Percentiles rank a stretch among this genome's conserved stretches.
phyloP scores from a whole-genome alignment of 2,113 vertebrate genomes.

The Cephalopterus ornatus region DNA sequence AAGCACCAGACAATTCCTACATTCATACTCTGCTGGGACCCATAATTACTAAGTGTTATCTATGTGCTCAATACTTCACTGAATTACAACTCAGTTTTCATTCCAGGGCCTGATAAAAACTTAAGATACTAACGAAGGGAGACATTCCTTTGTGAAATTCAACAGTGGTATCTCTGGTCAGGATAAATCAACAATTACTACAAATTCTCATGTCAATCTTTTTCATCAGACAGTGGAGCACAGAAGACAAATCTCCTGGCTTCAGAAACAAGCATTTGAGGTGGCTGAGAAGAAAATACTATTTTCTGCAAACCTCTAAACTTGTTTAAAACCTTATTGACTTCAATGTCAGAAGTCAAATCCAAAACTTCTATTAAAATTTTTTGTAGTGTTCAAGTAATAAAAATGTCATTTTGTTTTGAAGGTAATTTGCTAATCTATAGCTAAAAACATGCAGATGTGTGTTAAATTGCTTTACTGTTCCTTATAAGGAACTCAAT shows the following conservation, averaged over 20 bases:
- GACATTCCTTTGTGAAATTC: not conserved
- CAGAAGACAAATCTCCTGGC: not conserved
- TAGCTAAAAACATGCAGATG: not conserved
- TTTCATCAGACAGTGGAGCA: not conserved
- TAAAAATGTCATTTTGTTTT: not conserved
- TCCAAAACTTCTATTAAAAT: not conserved
- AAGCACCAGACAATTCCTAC: not conserved
- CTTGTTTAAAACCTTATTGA: not conserved
- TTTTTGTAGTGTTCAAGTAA: not conserved
- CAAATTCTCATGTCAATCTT: not conserved
- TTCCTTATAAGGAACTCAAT: not conserved
- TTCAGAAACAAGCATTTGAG: not conserved
- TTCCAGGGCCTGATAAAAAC: not conserved
- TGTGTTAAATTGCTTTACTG: not conserved
- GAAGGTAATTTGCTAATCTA: not conserved
- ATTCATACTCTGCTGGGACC: not conserved
- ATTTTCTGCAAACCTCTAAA: not conserved
- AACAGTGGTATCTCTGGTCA: not conserved
- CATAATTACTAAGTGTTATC: not conserved
- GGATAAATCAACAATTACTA: not conserved
- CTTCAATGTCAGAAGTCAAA: not conserved
- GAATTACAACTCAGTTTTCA: not conserved
- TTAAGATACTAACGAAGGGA: not conserved
- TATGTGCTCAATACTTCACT: not conserved
- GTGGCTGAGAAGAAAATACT: not conserved